These are phyloP conservation scores for Catamblyrhynchus diadema DNA, from an alignment of 2,797 vertebrate species.

Conservation along the genomic window DNA sequence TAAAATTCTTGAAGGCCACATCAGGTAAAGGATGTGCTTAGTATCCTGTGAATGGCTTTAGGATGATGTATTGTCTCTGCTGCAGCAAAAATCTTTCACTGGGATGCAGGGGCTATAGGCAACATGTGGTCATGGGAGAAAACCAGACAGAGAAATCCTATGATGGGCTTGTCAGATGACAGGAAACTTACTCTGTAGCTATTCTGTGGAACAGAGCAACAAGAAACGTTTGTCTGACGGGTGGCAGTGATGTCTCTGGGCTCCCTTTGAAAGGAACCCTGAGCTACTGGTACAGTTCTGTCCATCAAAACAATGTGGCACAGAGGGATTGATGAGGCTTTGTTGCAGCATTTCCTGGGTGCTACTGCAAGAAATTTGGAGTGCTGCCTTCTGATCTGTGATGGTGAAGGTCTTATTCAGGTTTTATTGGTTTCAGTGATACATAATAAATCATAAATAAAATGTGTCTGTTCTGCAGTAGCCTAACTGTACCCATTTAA, in stretches of 20 bases:
- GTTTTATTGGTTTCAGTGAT: background rate
- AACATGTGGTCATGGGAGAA: background rate
- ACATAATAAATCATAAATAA: background rate
- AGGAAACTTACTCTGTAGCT: constrained; percentile 27
- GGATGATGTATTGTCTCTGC: background rate
- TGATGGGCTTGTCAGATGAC: background rate
- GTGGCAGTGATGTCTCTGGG: constrained; percentile 51
- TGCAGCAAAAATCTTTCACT: background rate
- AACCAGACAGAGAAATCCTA: background rate
- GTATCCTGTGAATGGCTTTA: background rate
- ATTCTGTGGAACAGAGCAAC: constrained; percentile 34
- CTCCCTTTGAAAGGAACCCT: constrained; percentile 31
- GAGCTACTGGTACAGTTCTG: constrained; percentile 66
- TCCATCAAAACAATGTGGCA: constrained; percentile 53
- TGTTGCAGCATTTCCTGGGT: background rate
- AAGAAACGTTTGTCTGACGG: constrained; percentile 58
- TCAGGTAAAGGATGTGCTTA: background rate
- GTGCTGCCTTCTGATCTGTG: background rate
- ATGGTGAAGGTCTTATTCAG: fast-evolving
- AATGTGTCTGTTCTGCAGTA: background rate
- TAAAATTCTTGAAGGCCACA: background rate
- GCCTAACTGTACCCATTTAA: background rate
- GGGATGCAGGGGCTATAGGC: background rate
- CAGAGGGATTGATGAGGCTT: constrained; percentile 4
- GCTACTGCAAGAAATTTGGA: background rate